These are phyloP conservation scores for Echinops telfairi DNA, from an alignment of 2,113 vertebrate species.

Conservation along the genomic window DNA sequence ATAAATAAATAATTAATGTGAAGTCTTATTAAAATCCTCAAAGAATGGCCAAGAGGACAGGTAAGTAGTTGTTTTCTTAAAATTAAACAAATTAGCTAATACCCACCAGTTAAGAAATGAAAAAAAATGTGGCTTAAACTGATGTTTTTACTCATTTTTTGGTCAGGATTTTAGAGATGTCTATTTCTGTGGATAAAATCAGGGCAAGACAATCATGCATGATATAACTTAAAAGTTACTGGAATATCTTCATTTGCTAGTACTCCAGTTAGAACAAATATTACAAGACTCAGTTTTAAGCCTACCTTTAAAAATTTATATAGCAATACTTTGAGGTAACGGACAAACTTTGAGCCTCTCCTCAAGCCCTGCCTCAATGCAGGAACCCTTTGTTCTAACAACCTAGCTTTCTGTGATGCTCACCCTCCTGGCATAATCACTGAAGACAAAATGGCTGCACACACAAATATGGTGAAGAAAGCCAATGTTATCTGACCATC, in stretches of 20 bases:
- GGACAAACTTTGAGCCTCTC: no score
- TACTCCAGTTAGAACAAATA: conserved; percentile 36
- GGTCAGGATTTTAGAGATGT: conserved; percentile 41
- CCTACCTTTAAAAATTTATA: neutral
- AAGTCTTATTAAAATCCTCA: conserved; percentile 7
- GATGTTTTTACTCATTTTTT: conserved; percentile 24
- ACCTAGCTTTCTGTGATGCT: no score
- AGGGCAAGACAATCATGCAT: neutral
- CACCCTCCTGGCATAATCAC: no score
- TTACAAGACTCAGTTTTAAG: conserved; percentile 24
- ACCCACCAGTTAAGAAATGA: conserved; percentile 18
- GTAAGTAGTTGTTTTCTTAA: conserved; percentile 41
- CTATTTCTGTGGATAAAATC: conserved; percentile 55
- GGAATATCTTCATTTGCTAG: conserved; percentile 57
- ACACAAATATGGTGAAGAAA: no score
- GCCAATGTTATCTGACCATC: no score
- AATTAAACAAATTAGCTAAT: conserved; percentile 56
- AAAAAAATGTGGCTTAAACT: conserved; percentile 58
- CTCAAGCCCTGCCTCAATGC: no score
- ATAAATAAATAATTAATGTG: conserved; percentile 20
- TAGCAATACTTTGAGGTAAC: no score
- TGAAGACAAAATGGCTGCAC: no score
- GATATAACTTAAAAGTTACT: conserved; percentile 29
- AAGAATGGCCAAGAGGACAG: conserved; percentile 31
- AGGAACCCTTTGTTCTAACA: no score